Conservation (phyloP, 1,140 invertebrate genomes). For the Orchesella cincta region DNA sequence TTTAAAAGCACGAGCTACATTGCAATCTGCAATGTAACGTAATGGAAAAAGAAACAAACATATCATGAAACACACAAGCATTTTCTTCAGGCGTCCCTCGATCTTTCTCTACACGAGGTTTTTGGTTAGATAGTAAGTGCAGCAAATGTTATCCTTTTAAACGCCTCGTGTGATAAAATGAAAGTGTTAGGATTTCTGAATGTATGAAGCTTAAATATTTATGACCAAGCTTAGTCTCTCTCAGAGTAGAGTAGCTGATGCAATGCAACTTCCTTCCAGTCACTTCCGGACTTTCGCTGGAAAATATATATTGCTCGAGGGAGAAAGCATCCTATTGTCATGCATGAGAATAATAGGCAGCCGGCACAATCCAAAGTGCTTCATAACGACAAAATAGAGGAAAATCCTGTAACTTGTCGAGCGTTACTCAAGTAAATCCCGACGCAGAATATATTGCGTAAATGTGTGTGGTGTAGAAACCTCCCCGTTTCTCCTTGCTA, state of each 20-base stretch:
- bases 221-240: background rate
- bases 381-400: background rate
- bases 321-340: constrained; percentile 18
- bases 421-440: background rate
- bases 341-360: background rate
- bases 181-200: background rate
- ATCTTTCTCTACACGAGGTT: background rate
- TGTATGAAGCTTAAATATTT: constrained; percentile 10
- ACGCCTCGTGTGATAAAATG: background rate
- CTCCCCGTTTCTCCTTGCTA: too few relatives aligned
- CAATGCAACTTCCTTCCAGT: background rate
- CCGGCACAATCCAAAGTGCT: background rate
- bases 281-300: constrained; percentile 16
- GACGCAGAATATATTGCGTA: background rate
- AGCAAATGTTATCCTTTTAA: background rate
- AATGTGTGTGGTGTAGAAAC: background rate
- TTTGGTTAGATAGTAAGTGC: background rate
- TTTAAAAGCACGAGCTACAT: too few relatives aligned
- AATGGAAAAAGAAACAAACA: too few relatives aligned
- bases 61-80: too few relatives aligned
- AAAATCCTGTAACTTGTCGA: constrained; percentile 7
- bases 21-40: too few relatives aligned
- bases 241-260: background rate
- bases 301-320: background rate
- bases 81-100: too few relatives aligned